Conservation (phyloP, 2,888 invertebrate species). For the Lepeophtheirus nordmannii region DNA sequence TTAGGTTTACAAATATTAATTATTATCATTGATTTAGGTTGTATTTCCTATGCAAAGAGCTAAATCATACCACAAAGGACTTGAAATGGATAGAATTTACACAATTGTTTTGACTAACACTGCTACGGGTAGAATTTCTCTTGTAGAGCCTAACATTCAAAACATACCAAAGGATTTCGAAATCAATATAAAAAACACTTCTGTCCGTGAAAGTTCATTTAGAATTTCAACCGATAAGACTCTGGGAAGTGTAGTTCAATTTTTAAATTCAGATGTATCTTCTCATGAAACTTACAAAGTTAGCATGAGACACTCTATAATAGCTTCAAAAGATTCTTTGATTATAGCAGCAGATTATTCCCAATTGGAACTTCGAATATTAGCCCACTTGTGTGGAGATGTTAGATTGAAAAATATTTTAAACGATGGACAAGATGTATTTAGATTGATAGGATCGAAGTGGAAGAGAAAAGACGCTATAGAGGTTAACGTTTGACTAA, state of each 20-base stretch:
- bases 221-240: not conserved
- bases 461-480: conserved; percentile 55
- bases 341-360: conserved; percentile 88
- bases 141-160: conserved; percentile 85
- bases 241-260: not conserved
- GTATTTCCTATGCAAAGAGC: conserved; percentile 29
- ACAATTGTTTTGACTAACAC: conserved; percentile 34
- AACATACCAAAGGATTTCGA: conserved; percentile 72
- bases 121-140: conserved; percentile 57
- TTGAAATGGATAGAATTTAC: conserved; percentile 35
- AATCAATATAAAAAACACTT: conserved; percentile 33
- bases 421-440: conserved; percentile 48
- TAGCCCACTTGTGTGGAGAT: conserved; percentile 79
- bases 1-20: too few relatives aligned
- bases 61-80: conserved; percentile 19
- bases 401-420: conserved; percentile 44
- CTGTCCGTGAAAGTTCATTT: not conserved
- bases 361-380: conserved; percentile 79
- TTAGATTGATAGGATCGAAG: conserved; percentile 64
- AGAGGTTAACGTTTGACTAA: conserved; percentile 38
- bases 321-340: conserved; percentile 36
- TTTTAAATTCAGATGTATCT: not conserved
- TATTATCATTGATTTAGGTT: conserved; percentile 30
- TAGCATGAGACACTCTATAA: conserved; percentile 34
- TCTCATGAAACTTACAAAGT: not conserved